These are phyloP conservation scores for Loris lydekkerianus DNA, from an alignment of 2,797 vertebrate genomes.

Conservation along the genomic window DNA sequence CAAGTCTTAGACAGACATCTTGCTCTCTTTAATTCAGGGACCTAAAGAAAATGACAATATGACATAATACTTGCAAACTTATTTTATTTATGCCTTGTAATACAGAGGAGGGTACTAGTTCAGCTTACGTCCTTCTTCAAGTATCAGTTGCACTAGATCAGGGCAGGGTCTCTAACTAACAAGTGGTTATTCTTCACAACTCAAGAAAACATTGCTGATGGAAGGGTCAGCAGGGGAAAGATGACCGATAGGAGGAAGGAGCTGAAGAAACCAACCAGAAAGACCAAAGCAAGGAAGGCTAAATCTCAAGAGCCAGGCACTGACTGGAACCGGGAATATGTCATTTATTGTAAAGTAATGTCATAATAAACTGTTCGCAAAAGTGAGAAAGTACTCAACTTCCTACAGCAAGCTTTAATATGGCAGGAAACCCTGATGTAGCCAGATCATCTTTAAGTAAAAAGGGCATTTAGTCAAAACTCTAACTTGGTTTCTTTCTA, in stretches of 20 bases:
- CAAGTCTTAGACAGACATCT: background rate
- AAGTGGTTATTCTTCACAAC: background rate
- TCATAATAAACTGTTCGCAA: background rate
- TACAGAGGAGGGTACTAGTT: background rate
- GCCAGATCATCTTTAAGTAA: background rate
- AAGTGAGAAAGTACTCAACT: background rate
- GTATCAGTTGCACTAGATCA: background rate
- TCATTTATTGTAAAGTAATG: background rate
- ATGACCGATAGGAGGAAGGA: background rate
- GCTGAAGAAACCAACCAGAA: background rate
- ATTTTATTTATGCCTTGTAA: background rate
- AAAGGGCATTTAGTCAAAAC: constrained; percentile 40
- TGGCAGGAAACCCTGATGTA: background rate
- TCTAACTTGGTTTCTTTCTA: background rate
- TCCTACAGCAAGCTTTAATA: background rate
- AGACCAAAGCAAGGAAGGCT: background rate
- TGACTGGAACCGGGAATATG: background rate
- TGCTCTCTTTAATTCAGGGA: constrained; percentile 1
- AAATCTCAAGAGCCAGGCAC: background rate
- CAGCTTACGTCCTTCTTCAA: background rate
- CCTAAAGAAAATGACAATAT: background rate
- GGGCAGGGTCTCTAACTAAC: background rate
- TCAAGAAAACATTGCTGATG: background rate
- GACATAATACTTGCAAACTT: background rate
- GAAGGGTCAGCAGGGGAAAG: background rate